Base-by-base conservation (phyloP, 2,888 invertebrate species). In the Leptinotarsa haldemani region DNA sequence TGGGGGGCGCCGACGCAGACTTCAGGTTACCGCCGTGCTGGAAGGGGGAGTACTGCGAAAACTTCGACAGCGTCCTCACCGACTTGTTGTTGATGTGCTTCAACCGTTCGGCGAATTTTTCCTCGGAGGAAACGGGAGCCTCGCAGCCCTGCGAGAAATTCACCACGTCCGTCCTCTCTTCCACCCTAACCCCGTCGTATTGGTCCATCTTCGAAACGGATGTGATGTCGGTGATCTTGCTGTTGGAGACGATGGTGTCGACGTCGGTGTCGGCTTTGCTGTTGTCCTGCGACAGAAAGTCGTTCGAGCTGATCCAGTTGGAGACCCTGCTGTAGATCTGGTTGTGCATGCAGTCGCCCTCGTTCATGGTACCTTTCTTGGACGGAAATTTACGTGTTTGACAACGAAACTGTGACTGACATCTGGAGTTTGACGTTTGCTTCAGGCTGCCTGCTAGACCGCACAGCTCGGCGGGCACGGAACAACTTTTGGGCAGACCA, bases 301-400 rank as follows among this genome's bases (percentile, higher is more conserved):
- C 84, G 65, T 85, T 84, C 15, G 81, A 77, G 73, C 82, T 84
- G 40, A 87, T 84, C 87, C 87, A 87, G 58, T 84, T 83, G 2
- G 84, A 82, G 12, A 87, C 85, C 71, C 84, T 80, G 61, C 80
- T 82, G 69, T 81, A 85, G 20, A 79, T 81, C 68, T 81, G 78
- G 53, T 82, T 81, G 13, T 81, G 74, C 65, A 79, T 71, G 20
- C 75, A 79, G 13, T 81, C 79, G 9, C 71, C 72, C 30, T 81
- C 77, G 53, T 71, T 71, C 80, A 82, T 81, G 15, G 70, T 80
- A 61, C 72, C 74, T 70, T 74, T 79, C 66, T 73, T 69, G 69
- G 73, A 81, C 80, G 74, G 77, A 76, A 81, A 79, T 78, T 76
- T 79, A 52, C 53, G 63, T 53, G 77, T 69, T 53, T 48, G 53